Conservation (phyloP, 2,113 vertebrate genomes). For the Barnardius zonarius region DNA sequence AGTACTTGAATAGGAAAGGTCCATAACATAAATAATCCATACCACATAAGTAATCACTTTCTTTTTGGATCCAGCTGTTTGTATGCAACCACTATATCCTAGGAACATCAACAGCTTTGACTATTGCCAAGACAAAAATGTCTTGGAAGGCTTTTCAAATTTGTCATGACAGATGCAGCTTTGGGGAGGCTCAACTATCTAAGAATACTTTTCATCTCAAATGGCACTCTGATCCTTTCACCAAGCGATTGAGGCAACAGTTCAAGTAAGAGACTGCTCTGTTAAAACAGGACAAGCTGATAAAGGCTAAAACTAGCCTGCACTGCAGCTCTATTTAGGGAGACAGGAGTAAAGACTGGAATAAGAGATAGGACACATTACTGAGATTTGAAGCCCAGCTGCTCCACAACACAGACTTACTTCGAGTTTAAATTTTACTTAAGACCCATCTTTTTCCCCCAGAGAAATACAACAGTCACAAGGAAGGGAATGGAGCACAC, state of each 20-base stretch:
- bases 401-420: neutral
- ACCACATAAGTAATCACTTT: neutral
- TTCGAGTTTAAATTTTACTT: neutral
- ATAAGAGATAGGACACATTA: neutral
- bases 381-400: neutral
- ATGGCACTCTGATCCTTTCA: neutral
- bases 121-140: neutral
- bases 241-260: neutral
- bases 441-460: neutral
- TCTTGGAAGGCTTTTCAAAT: neutral
- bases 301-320: neutral
- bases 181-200: neutral
- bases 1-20: neutral
- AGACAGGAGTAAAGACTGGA: neutral
- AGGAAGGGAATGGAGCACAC: neutral
- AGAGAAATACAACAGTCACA: neutral
- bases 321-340: neutral
- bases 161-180: neutral
- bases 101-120: neutral
- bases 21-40: neutral
- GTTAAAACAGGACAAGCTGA: neutral
- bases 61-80: conserved; percentile 5
- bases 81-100: neutral
- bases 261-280: neutral
- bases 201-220: neutral